Base-by-base conservation (phyloP, 2,113 vertebrate genomes). In the Rhea americana region DNA sequence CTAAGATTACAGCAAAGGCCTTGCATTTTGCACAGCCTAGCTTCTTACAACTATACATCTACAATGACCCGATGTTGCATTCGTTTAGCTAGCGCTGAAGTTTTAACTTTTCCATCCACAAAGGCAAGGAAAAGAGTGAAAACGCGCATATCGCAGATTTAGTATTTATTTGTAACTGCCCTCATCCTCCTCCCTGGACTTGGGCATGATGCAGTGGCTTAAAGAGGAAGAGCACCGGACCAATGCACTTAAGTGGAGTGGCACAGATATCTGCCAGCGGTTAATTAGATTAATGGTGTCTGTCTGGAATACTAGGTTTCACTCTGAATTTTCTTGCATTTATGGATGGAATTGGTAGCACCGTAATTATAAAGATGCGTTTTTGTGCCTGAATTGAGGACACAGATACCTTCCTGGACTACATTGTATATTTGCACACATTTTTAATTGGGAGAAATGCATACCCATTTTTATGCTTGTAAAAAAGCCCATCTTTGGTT, bases 401-500 rank as follows among this genome's bases (percentile, higher is more conserved):
- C 82, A 91, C n/a, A 67, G 86, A 82, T 75, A 71, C 80, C 39
- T 43, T 59, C 37, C 82, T 84, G 75, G 51, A 84, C 68, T 94
- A 75, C 84, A 61, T 71, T 81, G 51, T 92, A 59, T n/a, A 82
- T 68, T 41, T 21, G 39, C 17, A 21, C 43, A 84, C 74, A 51
- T 88, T 75, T 91, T 76, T 55, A 82, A 12, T 53, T 66, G 18
- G 26, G 41, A 39, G 45, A 62, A 82, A 58, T 68, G 48, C 62
- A 51, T 39, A 47, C 13, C 24, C 28, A 43, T 72, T 58, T 72
- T 75, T 41, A 28, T 45, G 51, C 25, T 84, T 39, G 56, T 63
- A 83, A 83, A 78, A 83, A 78, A 41, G 6, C 16, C 18, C 35
- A 11, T 35, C 58, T 58, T 28, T 85, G 63, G 43, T 50, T 73